Evolutionary conservation across 2,888 invertebrate genomes (phyloP).

Genomic region (Slavum lentiscoides): DNA sequence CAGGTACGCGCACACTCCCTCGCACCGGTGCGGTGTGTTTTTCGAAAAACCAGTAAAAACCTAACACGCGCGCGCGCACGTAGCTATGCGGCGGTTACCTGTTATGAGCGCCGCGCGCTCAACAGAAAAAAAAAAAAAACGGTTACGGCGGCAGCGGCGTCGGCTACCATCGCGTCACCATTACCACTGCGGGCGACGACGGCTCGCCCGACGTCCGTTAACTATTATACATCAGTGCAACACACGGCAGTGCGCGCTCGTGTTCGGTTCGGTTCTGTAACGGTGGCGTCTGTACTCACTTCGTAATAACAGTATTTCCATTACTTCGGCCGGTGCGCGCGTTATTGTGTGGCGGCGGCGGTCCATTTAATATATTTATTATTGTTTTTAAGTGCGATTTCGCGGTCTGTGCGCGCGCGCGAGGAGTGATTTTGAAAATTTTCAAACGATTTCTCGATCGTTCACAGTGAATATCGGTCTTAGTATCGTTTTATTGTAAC

Average conservation of each 20-base stretch:
- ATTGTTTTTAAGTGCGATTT: background rate
- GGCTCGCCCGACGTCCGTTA: constrained; percentile 22
- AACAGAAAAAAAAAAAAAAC: constrained; percentile 9
- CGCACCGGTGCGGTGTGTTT: too few relatives aligned
- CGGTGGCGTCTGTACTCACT: background rate
- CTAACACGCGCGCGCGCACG: too few relatives aligned
- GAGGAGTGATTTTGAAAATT: background rate
- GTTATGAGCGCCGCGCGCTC: background rate
- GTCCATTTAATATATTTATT: background rate
- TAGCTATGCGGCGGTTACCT: too few relatives aligned
- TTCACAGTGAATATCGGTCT: too few relatives aligned
- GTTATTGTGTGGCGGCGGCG: background rate
- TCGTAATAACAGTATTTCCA: too few relatives aligned
- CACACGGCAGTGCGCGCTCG: constrained; percentile 17
- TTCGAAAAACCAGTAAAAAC: too few relatives aligned
- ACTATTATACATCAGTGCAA: background rate
- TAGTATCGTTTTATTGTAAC: too few relatives aligned
- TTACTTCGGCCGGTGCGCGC: background rate
- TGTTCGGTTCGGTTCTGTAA: background rate
- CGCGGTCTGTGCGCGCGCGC: background rate
- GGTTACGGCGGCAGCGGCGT: constrained; percentile 20
- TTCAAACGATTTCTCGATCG: too few relatives aligned
- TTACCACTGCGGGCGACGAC: background rate
- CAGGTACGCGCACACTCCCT: too few relatives aligned
- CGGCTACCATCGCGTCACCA: background rate